phyloP scores from a whole-genome alignment of 92 coral and sea anemone genomes.

The Scolanthus callimorphus region DNA sequence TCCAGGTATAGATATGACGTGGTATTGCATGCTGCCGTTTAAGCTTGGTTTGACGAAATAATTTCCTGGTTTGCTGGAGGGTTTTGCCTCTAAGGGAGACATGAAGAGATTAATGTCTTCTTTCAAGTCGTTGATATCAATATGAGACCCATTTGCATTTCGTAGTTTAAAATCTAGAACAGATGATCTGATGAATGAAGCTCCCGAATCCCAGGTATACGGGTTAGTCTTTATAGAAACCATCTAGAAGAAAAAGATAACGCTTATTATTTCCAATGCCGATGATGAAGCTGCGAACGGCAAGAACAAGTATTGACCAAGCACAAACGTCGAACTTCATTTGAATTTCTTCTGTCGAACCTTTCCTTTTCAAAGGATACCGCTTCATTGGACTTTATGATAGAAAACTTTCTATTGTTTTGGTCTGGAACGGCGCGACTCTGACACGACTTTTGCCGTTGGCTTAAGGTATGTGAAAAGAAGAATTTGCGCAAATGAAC shows the following conservation, averaged over 20 bases:
- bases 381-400: too few relatives aligned
- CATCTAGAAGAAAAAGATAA: slow-evolving; percentile 32
- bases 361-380: too few relatives aligned
- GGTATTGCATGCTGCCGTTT: slow-evolving; percentile 77
- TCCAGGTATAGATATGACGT: slow-evolving; percentile 60
- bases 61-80: not conserved
- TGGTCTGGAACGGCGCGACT: too few relatives aligned
- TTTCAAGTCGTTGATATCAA: slow-evolving; percentile 41
- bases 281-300: too few relatives aligned
- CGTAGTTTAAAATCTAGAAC: slow-evolving; percentile 73
- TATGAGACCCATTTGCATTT: slow-evolving; percentile 44
- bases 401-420: too few relatives aligned
- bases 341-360: too few relatives aligned
- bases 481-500: too few relatives aligned
- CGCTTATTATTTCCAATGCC: too few relatives aligned
- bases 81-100: slow-evolving; percentile 15
- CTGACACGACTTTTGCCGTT: too few relatives aligned
- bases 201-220: slow-evolving; percentile 76
- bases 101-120: slow-evolving; percentile 53
- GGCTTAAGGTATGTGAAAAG: too few relatives aligned
- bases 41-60: slow-evolving; percentile 64
- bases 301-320: too few relatives aligned
- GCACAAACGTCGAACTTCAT: too few relatives aligned
- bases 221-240: slow-evolving; percentile 61
- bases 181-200: slow-evolving; percentile 57